A percentile compares a stretch with the other conserved stretches of the same genome.
Conservation (phyloP, 2,113 vertebrate species). For the Galbula dea region DNA sequence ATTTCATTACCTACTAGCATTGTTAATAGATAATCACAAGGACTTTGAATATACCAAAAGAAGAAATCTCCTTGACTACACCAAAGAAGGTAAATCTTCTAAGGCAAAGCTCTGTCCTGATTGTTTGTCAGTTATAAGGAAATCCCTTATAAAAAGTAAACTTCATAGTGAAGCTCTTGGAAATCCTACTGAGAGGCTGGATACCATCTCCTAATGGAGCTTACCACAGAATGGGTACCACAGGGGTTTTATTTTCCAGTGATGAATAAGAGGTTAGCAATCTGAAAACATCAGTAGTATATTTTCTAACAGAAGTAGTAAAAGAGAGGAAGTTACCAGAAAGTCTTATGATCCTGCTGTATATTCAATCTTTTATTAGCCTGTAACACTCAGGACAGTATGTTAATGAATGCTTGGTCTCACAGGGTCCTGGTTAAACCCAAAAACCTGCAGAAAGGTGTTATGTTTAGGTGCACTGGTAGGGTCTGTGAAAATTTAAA, state of each 20-base stretch:
- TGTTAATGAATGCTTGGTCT: constrained; percentile 52
- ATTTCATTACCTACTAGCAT: background rate
- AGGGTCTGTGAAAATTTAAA: constrained; percentile 21
- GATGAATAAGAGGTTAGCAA: background rate
- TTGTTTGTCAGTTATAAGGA: constrained; percentile 10
- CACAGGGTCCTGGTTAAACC: background rate
- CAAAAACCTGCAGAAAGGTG: constrained; percentile 6
- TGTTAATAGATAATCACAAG: background rate
- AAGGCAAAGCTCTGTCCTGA: background rate
- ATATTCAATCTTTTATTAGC: constrained; percentile 28
- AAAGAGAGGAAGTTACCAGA: constrained; percentile 9
- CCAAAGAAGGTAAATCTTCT: background rate
- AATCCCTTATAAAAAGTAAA: constrained; percentile 20
- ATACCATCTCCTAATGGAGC: constrained; percentile 38
- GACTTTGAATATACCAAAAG: background rate
- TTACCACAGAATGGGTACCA: background rate
- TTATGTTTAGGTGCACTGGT: constrained; percentile 36
- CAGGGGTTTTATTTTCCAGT: constrained; percentile 10
- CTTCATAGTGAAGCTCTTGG: background rate
- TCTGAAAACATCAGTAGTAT: constrained; percentile 2
- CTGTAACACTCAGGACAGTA: constrained; percentile 23
- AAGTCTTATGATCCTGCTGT: background rate
- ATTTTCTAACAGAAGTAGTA: background rate
- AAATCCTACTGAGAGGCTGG: constrained; percentile 25
- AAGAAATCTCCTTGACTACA: background rate